Conservation (phyloP, 2,113 vertebrate species). For the Anarrhichthys ocellatus region DNA sequence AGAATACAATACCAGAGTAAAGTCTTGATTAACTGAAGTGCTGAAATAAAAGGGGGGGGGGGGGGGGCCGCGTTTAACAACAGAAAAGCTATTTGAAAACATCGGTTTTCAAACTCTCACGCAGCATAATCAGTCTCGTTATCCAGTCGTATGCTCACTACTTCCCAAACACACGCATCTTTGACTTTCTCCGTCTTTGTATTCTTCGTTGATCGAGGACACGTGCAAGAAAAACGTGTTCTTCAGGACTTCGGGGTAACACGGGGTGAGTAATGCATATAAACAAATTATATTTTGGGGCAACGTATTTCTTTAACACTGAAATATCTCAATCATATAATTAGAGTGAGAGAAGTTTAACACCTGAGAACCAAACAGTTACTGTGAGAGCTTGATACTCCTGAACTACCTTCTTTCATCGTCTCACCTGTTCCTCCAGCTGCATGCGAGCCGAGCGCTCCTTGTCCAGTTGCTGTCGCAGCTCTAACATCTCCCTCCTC, state of each 20-base stretch:
- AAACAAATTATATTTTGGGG: too few species aligned
- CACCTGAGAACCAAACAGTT: neutral
- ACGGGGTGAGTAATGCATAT: neutral
- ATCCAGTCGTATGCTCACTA: too few species aligned
- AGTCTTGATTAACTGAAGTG: too few species aligned
- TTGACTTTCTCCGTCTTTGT: neutral
- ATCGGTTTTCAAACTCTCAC: neutral
- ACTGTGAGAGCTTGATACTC: neutral
- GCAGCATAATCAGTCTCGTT: too few species aligned
- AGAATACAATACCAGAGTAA: neutral
- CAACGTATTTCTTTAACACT: too few species aligned
- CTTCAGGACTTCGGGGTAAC: neutral
- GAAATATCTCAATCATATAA: neutral
- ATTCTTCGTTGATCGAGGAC: neutral
- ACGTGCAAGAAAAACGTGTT: neutral
- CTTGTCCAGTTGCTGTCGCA: conserved; percentile 96
- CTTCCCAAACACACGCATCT: neutral
- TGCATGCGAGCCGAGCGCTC: conserved; percentile 97
- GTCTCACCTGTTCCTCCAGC: conserved; percentile 95
- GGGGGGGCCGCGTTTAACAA: too few species aligned
- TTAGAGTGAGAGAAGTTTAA: neutral
- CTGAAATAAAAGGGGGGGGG: too few species aligned
- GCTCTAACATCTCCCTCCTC: conserved; percentile 95
- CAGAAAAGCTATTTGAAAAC: neutral
- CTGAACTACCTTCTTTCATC: neutral